Conservation (phyloP, 2,797 vertebrate species). For the Capromys pilorides region DNA sequence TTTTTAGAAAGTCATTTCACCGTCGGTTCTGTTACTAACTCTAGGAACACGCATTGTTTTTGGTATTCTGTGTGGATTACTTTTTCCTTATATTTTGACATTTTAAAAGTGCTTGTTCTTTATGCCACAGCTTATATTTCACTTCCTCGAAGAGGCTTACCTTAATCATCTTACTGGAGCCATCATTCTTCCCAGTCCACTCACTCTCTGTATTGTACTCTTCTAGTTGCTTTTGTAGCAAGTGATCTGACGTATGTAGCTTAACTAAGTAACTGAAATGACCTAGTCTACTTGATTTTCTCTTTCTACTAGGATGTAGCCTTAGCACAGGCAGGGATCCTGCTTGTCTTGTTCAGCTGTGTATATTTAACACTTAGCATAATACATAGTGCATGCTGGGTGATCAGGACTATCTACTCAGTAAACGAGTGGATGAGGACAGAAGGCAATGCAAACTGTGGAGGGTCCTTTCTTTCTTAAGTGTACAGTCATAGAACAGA, state of each 20-base stretch:
- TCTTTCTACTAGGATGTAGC: background rate
- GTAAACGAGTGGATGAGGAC: background rate
- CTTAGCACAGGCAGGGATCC: background rate
- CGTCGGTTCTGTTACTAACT: background rate
- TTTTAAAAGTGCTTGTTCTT: background rate
- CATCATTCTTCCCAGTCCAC: background rate
- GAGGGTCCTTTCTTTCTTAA: constrained; percentile 10
- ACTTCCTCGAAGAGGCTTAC: background rate
- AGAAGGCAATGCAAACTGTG: background rate
- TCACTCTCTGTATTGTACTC: background rate
- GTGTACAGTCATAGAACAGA: background rate
- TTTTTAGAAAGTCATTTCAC: background rate
- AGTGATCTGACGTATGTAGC: background rate
- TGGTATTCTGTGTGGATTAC: background rate
- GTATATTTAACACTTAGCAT: background rate
- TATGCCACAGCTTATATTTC: background rate
- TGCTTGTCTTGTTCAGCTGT: constrained; percentile 26
- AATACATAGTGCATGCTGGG: background rate
- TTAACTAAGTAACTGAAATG: constrained; percentile 27
- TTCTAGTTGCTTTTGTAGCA: constrained; percentile 8
- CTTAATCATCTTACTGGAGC: background rate
- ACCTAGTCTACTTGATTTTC: constrained; percentile 12
- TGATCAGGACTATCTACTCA: constrained; percentile 21
- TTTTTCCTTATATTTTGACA: constrained; percentile 9
- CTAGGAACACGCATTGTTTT: background rate